Conservation (phyloP, 2,113 vertebrate genomes). For the Myocastor coypus region DNA sequence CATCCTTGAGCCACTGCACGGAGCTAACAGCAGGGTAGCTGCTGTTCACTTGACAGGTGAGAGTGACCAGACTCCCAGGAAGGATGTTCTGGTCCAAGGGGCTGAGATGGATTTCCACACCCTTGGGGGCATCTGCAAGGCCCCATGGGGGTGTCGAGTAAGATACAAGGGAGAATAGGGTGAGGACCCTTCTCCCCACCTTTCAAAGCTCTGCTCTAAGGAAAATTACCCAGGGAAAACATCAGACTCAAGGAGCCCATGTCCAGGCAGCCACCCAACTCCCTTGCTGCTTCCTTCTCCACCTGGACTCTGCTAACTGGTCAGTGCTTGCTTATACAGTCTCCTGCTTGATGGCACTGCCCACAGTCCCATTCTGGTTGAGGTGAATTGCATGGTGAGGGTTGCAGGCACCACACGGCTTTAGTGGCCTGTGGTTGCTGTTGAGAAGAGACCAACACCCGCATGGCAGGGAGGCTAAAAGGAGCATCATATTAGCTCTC, state of each 20-base stretch:
- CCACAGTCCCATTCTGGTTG: background rate
- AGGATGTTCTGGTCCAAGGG: conserved; percentile 78
- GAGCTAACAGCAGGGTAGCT: conserved; percentile 74
- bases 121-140: conserved; percentile 83
- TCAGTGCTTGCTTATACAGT: rapidly evolving
- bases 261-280: background rate
- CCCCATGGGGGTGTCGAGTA: rapidly evolving
- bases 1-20: conserved; percentile 83
- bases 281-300: background rate
- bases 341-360: background rate
- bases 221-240: background rate
- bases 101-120: background rate
- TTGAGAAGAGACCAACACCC: background rate
- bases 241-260: background rate
- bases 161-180: no score
- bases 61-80: conserved; percentile 71
- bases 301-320: background rate
- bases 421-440: background rate
- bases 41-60: conserved; percentile 84
- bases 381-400: background rate
- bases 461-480: background rate
- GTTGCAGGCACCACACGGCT: background rate
- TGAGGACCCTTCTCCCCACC: background rate
- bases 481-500: background rate
- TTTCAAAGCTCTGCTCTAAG: background rate